These are phyloP conservation scores for Patella depressa DNA, from an alignment of 2,888 invertebrate genomes.

Conservation along the genomic window DNA sequence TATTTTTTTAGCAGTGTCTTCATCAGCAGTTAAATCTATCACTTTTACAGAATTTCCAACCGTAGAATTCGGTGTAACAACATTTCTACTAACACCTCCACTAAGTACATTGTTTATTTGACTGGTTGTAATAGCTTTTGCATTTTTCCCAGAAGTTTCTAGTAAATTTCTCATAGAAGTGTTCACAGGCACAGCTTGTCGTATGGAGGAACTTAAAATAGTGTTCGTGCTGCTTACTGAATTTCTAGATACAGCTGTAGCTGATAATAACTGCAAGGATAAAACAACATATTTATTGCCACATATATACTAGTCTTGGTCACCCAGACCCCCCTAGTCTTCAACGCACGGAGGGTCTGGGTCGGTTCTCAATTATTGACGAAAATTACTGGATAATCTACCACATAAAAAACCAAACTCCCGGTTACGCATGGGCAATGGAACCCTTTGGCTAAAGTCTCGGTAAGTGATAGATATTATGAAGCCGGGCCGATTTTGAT, in stretches of 20 bases:
- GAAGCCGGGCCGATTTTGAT: too few species aligned
- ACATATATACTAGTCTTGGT: too few species aligned
- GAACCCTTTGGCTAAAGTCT: too few species aligned
- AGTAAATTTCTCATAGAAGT: conserved; percentile 47
- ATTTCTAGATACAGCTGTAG: conserved; percentile 17
- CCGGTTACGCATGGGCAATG: too few species aligned
- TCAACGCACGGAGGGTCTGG: too few species aligned
- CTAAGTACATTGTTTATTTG: conserved; percentile 14
- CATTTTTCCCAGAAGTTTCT: conserved; percentile 36
- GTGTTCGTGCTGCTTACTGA: background rate
- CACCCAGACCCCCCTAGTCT: too few species aligned
- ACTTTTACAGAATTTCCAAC: conserved; percentile 37
- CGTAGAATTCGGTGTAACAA: conserved; percentile 11
- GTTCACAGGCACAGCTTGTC: background rate
- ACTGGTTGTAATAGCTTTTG: conserved; percentile 1
- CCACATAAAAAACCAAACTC: too few species aligned
- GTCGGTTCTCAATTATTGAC: too few species aligned
- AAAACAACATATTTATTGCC: too few species aligned
- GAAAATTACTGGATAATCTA: too few species aligned
- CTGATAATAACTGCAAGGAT: conserved; percentile 20
- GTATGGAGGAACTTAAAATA: background rate
- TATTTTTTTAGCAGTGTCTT: conserved; percentile 37
- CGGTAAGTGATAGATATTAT: too few species aligned
- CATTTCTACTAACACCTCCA: conserved; percentile 11
- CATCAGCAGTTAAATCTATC: conserved; percentile 62